Evolutionary conservation across 2,888 invertebrate species (phyloP).

Genomic region (Aporophyla nigra): DNA sequence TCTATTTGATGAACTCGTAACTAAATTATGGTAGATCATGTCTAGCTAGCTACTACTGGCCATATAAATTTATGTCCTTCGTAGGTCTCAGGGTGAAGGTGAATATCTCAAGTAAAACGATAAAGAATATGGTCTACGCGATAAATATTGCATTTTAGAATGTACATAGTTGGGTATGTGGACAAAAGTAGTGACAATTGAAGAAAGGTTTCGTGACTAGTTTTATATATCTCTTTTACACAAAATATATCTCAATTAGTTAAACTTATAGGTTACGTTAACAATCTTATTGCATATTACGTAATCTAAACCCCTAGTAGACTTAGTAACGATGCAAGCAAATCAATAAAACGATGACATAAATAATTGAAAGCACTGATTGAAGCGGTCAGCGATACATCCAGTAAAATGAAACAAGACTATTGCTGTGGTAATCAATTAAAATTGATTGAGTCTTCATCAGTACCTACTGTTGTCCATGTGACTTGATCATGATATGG

Average conservation of each 20-base stretch:
- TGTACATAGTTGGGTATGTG: too few relatives aligned
- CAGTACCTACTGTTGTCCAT: conserved; percentile 32
- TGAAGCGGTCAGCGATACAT: conserved; percentile 19
- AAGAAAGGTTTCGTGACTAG: too few relatives aligned
- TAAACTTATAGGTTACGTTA: background rate
- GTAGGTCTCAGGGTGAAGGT: background rate
- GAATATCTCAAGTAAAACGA: background rate
- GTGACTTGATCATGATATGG: conserved; percentile 30
- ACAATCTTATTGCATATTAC: background rate
- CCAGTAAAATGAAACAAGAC: conserved; percentile 40
- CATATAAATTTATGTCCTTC: background rate
- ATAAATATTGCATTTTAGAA: background rate
- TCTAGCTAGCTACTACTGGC: background rate
- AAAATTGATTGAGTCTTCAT: conserved; percentile 56
- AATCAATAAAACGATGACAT: conserved; percentile 41
- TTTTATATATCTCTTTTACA: background rate
- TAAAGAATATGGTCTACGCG: background rate
- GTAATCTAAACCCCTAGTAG: background rate
- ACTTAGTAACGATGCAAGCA: conserved; percentile 15
- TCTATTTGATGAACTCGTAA: background rate
- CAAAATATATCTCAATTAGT: background rate
- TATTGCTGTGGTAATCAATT: conserved; percentile 52
- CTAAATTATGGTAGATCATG: background rate
- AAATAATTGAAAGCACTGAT: conserved; percentile 30
- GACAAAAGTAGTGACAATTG: too few relatives aligned